Percentiles rank a stretch among this genome's conserved stretches.
Evolutionary conservation across 2,888 invertebrate species (phyloP).

Genomic region (Dusona sp.): DNA sequence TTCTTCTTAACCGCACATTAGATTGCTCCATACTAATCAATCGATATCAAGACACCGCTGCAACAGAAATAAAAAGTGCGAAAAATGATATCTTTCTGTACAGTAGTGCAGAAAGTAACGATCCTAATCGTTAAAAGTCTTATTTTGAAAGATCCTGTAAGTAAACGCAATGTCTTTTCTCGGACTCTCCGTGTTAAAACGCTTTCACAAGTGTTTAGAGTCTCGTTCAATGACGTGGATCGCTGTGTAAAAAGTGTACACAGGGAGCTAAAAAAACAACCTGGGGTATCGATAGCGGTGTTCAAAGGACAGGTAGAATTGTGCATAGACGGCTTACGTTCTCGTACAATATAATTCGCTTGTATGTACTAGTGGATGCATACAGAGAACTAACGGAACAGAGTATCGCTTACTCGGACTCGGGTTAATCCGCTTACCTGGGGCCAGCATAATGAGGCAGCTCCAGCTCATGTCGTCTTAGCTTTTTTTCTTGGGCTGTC

Average conservation of each 20-base stretch:
- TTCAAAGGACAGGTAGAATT: background rate
- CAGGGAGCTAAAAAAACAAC: background rate
- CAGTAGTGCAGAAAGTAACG: background rate
- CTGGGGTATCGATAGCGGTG: constrained; percentile 18
- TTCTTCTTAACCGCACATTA: background rate
- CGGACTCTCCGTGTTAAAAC: background rate
- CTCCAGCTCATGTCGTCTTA: constrained; percentile 63
- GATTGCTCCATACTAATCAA: background rate
- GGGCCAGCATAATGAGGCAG: constrained; percentile 70
- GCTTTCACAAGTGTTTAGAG: constrained; percentile 7
- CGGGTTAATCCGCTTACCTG: constrained; percentile 82
- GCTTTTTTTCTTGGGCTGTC: constrained; percentile 62
- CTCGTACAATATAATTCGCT: constrained; percentile 37
- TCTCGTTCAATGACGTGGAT: constrained; percentile 16
- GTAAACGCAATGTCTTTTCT: background rate
- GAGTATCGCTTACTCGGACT: constrained; percentile 79
- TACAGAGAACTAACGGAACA: too few species aligned
- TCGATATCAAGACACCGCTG: background rate
- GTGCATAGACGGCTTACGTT: constrained; percentile 19
- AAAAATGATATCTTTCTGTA: background rate
- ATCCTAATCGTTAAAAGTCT: background rate
- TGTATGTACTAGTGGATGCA: constrained; percentile 9
- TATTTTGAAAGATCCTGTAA: background rate
- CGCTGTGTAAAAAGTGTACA: background rate
- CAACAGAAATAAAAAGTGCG: background rate